These are phyloP conservation scores for Boleophthalmus pectinirostris DNA, from an alignment of 2,113 vertebrate genomes.

Conservation along the genomic window DNA sequence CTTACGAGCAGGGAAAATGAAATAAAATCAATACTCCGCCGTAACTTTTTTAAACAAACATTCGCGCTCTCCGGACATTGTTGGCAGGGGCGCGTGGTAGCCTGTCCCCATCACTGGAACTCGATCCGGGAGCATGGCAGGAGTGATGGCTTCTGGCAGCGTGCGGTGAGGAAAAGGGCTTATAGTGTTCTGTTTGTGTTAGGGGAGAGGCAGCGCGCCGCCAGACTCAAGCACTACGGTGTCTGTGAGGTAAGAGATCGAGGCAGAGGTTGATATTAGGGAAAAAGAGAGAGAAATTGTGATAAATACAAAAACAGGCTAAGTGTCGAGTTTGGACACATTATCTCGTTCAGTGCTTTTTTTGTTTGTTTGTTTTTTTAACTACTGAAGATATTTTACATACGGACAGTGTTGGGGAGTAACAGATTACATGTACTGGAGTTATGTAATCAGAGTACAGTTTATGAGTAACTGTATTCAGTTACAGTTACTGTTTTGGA, in stretches of 20 bases:
- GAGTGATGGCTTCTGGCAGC: slow-evolving; percentile 76
- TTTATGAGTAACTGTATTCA: too few species aligned
- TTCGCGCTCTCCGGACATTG: slow-evolving; percentile 76
- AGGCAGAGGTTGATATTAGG: slow-evolving; percentile 25
- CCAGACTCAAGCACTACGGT: slow-evolving; percentile 21
- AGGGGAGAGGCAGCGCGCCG: slow-evolving; percentile 23
- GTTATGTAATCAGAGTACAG: too few species aligned
- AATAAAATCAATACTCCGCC: slow-evolving; percentile 80
- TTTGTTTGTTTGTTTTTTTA: too few species aligned
- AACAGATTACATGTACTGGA: too few species aligned
- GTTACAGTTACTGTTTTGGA: too few species aligned
- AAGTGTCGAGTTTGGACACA: too few species aligned
- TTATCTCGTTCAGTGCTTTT: too few species aligned
- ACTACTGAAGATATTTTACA: too few species aligned
- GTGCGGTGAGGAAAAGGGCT: slow-evolving; percentile 67
- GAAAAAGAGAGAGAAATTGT: neutral
- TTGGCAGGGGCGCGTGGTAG: slow-evolving; percentile 71
- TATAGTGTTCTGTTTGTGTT: slow-evolving; percentile 70
- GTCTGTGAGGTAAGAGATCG: slow-evolving; percentile 47
- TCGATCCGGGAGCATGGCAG: slow-evolving; percentile 67
- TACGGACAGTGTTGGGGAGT: too few species aligned
- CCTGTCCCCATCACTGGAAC: slow-evolving; percentile 76
- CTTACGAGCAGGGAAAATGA: slow-evolving; percentile 61
- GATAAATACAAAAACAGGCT: neutral
- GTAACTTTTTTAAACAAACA: slow-evolving; percentile 83